Percentiles rank a stretch among this genome's conserved stretches.
These are phyloP conservation scores for Periophthalmus modestus DNA, from an alignment of 2,113 vertebrate species.

Conservation along the genomic window DNA sequence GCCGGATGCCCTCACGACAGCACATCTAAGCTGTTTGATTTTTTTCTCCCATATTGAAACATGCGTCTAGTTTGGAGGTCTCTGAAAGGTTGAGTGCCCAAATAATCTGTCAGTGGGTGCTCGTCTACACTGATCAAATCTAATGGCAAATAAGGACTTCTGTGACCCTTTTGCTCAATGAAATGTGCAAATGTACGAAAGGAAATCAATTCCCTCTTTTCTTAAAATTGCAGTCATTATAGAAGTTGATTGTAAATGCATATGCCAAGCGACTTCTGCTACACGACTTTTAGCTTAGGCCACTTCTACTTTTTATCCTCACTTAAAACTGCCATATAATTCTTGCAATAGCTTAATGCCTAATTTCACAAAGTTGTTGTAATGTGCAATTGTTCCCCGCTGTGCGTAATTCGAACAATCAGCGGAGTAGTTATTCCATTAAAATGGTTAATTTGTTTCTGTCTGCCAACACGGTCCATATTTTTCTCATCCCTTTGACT, in stretches of 20 bases:
- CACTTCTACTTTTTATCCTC: not conserved
- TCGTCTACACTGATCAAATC: constrained; percentile 35
- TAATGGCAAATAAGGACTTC: constrained; percentile 24
- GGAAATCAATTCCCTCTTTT: constrained; percentile 25
- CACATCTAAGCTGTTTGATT: constrained; percentile 29
- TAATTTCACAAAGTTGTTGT: constrained; percentile 42
- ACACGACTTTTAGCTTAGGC: not conserved
- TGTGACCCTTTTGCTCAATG: constrained; percentile 27
- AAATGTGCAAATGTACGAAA: constrained; percentile 19
- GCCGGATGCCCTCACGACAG: constrained; percentile 23
- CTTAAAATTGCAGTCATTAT: constrained; percentile 18
- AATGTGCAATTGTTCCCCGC: constrained; percentile 51
- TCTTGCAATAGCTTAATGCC: constrained; percentile 39
- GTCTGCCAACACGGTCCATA: constrained; percentile 38
- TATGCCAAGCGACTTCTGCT: constrained; percentile 5
- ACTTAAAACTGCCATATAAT: constrained; percentile 37
- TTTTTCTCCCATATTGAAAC: constrained; percentile 18
- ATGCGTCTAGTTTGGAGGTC: constrained; percentile 32
- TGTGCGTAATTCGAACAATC: constrained; percentile 64
- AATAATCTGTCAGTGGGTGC: constrained; percentile 26
- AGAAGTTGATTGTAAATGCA: constrained; percentile 11
- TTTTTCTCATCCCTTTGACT: constrained; percentile 46
- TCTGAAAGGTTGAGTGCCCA: constrained; percentile 38
- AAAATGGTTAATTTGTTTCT: constrained; percentile 67
- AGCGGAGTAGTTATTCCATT: constrained; percentile 63